phyloP scores from a whole-genome alignment of 2,113 vertebrate genomes.

The Epinephelus cyanopodus region DNA sequence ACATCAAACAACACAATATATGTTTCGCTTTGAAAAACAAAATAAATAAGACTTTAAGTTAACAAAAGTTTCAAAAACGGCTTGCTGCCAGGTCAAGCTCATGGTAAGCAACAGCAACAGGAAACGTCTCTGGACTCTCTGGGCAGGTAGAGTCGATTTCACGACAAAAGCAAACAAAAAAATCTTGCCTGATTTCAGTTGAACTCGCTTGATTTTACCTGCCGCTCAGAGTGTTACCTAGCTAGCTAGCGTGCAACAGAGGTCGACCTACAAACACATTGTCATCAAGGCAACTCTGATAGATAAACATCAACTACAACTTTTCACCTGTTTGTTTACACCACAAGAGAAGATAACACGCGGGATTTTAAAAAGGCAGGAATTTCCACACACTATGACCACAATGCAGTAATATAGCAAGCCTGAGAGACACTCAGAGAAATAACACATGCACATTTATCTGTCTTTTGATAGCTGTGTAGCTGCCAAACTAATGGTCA shows the following conservation, averaged over 20 bases:
- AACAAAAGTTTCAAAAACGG: constrained; percentile 74
- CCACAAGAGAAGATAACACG: background rate
- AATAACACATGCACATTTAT: background rate
- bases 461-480: background rate
- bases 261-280: constrained; percentile 53
- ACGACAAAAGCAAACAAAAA: background rate
- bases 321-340: background rate
- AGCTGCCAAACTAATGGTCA: background rate
- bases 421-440: background rate
- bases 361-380: background rate
- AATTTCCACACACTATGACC: background rate
- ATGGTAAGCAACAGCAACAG: constrained; percentile 15
- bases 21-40: constrained; percentile 74
- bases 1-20: constrained; percentile 78
- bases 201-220: constrained; percentile 52
- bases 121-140: constrained; percentile 27
- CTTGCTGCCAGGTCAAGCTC: constrained; percentile 30
- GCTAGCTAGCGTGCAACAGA: constrained; percentile 53
- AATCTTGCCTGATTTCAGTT: constrained; percentile 28
- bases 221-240: constrained; percentile 24
- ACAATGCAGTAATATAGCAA: background rate
- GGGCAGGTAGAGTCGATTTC: constrained; percentile 23
- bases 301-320: constrained; percentile 27
- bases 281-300: constrained; percentile 55
- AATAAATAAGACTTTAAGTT: constrained; percentile 88